Evolutionary conservation across 2,888 invertebrate species (phyloP), one percentile per base, ranked within the genome.

Genomic region (Sussaba pulchella): DNA sequence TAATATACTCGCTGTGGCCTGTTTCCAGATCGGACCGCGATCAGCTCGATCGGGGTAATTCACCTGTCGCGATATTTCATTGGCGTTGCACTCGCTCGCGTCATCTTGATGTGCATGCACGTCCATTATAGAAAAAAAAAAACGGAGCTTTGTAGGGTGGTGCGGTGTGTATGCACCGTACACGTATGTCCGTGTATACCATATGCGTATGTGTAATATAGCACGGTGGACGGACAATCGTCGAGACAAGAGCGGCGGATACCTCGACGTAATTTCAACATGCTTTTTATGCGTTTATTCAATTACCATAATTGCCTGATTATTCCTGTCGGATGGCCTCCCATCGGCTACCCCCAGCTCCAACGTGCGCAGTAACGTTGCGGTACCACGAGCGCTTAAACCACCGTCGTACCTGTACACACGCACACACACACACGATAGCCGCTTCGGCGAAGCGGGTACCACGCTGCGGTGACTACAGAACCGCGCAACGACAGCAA

Each of bases 281-380:
- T 70, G 78, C 78, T 78, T 82, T 82, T 82, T 77, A 64, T 81
- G 85, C 88, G 87, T 87, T 92, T 89, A 91, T 90, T 88, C 89
- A 91, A 91, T 92, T 91, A 92, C 88, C 89, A 89, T 91, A 90
- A 92, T 91, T 91, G 89, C 88, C 77, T 86, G 88, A 91, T 92
- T 90, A 90, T 90, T 89, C 86, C 84, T 79, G 78, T 64, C 81
- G 83, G 83, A 69, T 73, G 73, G 70, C 67, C 73, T 66, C 64
- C 69, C 69, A 57, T 78, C 78, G 39, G 59, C 50, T 47, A 78
- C n/a, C 73, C 57, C 63, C 14, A 5, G 14, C 26, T 54, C 66
- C 66, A 43, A 17, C 61, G 9, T 17, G 39, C 41, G 26, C 43
- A 71, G 50, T 69, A 72, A 72, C 59, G 64, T n/a, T 74, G 41